phyloP scores from a whole-genome alignment of 2,797 vertebrate species.

The Syndactyla subalaris region DNA sequence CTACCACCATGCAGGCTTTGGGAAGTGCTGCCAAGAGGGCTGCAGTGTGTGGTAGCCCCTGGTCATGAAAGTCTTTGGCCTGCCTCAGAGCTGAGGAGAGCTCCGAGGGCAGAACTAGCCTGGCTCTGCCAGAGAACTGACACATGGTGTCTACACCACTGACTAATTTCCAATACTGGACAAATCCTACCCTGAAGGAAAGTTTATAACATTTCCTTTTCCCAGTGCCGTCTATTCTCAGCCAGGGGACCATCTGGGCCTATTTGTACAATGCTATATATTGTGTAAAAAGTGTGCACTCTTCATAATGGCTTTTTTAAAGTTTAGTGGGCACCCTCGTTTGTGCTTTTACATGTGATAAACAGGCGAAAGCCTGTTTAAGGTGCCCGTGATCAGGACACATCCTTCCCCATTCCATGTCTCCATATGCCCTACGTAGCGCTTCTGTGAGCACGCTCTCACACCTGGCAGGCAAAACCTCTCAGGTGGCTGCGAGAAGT shows the following conservation, averaged over 20 bases:
- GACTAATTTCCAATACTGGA: neutral
- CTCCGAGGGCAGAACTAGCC: neutral
- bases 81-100: neutral
- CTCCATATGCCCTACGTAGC: fast-evolving
- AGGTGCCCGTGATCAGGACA: neutral
- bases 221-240: neutral
- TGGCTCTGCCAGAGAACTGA: neutral
- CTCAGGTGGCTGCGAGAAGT: neutral
- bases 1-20: neutral
- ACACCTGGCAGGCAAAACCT: neutral
- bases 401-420: neutral
- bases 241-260: neutral
- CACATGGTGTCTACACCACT: neutral
- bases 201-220: neutral
- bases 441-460: neutral
- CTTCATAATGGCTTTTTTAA: neutral
- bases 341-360: neutral
- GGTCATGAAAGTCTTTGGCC: neutral
- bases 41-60: neutral
- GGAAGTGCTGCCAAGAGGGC: neutral
- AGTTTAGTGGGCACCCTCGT: neutral
- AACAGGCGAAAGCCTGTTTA: neutral
- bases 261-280: neutral
- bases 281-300: neutral
- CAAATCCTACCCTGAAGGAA: neutral